Evolutionary conservation across 1,140 invertebrate genomes (phyloP).

Genomic region (Proctacanthus coquilletti): DNA sequence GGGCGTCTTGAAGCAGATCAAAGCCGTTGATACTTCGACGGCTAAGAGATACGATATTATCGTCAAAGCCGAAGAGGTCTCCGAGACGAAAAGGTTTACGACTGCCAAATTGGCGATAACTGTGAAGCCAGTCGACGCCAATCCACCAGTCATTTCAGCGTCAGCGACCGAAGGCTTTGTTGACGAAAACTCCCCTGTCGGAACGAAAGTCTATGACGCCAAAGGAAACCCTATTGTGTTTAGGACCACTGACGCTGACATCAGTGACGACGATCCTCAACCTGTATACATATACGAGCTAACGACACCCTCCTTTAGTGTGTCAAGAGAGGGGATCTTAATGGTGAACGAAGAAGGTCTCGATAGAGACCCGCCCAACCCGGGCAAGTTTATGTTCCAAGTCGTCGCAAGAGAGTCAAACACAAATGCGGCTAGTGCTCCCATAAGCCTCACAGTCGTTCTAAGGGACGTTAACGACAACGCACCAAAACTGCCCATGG

Average conservation of each 20-base stretch:
- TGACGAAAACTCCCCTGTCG: conserved; percentile 70
- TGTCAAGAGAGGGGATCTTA: conserved; percentile 54
- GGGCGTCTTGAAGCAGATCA: conserved; percentile 63
- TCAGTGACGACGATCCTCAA: conserved; percentile 59
- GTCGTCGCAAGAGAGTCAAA: conserved; percentile 63
- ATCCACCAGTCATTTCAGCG: conserved; percentile 61
- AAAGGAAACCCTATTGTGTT: conserved; percentile 50
- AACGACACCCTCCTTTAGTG: conserved; percentile 67
- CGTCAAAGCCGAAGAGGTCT: conserved; percentile 70
- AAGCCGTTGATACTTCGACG: conserved; percentile 58
- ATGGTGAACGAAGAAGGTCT: conserved; percentile 69
- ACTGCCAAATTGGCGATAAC: conserved; percentile 66
- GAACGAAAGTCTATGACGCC: conserved; percentile 58
- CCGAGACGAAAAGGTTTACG: conserved; percentile 57
- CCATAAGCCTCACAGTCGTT: conserved; percentile 58
- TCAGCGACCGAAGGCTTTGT: conserved; percentile 61
- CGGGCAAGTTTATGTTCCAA: conserved; percentile 62
- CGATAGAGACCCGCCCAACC: conserved; percentile 75
- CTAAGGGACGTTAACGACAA: conserved; percentile 77
- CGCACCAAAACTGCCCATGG: conserved; percentile 57
- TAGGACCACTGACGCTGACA: conserved; percentile 62
- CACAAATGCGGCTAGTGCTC: conserved; percentile 62
- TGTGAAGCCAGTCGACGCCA: conserved; percentile 69
- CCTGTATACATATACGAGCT: conserved; percentile 67
- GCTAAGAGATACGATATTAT: conserved; percentile 45